phyloP scores from a whole-genome alignment of 2,888 invertebrate species.

The Mythimna impura region DNA sequence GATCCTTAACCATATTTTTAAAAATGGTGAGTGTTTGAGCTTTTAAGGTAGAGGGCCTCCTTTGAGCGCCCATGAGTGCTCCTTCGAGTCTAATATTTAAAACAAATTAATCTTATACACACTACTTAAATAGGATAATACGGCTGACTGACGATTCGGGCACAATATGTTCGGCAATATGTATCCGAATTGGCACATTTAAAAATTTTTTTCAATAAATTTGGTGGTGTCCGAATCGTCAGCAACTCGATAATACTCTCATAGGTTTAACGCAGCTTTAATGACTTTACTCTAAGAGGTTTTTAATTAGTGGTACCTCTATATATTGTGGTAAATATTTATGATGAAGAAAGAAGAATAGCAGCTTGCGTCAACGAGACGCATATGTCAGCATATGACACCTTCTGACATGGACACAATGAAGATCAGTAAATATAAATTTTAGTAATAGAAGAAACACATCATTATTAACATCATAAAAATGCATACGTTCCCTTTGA shows the following conservation, averaged over 20 bases:
- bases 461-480: conserved; percentile 68
- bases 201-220: too few relatives aligned
- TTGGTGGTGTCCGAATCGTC: too few relatives aligned
- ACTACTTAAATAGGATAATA: too few relatives aligned
- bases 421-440: conserved; percentile 68
- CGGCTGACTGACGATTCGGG: too few relatives aligned
- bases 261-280: conserved; percentile 4
- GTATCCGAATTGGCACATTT: too few relatives aligned
- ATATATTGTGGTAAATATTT: conserved; percentile 16
- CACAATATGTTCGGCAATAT: too few relatives aligned
- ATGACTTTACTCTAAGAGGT: conserved; percentile 10
- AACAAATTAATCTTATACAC: background rate
- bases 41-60: background rate
- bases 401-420: conserved; percentile 67
- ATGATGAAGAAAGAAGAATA: conserved; percentile 52
- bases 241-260: background rate
- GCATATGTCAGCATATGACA: conserved; percentile 43
- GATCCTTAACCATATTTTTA: too few relatives aligned
- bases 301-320: conserved; percentile 12
- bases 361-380: conserved; percentile 51
- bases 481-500: conserved; percentile 77
- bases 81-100: too few relatives aligned
- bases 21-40: too few relatives aligned
- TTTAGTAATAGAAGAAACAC: conserved; percentile 48
- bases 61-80: background rate